phyloP scores from a whole-genome alignment of 2,113 vertebrate genomes.

The Oceanites oceanicus region DNA sequence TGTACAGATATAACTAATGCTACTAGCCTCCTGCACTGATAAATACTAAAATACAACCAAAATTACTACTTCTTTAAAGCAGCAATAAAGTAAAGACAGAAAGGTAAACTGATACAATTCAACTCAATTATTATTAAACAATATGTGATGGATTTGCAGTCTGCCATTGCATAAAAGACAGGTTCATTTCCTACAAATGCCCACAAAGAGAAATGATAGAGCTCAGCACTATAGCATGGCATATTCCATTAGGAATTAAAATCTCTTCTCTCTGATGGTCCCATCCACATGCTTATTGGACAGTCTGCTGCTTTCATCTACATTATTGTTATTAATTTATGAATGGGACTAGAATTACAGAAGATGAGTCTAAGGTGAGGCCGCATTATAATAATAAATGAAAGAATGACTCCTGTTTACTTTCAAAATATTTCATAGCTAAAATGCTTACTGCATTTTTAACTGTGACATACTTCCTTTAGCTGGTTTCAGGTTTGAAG shows the following conservation, averaged over 20 bases:
- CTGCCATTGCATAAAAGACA: conserved; percentile 9
- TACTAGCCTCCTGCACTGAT: not conserved
- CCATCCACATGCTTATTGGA: conserved; percentile 68
- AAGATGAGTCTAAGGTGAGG: conserved; percentile 67
- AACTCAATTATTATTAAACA: conserved; percentile 37
- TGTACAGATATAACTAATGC: too few relatives aligned
- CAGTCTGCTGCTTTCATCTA: conserved; percentile 67
- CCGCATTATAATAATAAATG: conserved; percentile 76
- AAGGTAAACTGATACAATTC: not conserved
- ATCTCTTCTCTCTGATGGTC: conserved; percentile 62
- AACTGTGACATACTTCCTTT: conserved; percentile 82
- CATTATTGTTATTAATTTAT: conserved; percentile 76
- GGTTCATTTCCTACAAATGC: conserved; percentile 58
- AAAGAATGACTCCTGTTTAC: conserved; percentile 75
- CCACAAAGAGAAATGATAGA: conserved; percentile 48
- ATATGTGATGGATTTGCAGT: conserved; percentile 23
- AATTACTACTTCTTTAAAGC: not conserved
- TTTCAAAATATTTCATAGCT: conserved; percentile 66
- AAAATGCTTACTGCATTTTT: conserved; percentile 80
- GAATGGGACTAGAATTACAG: conserved; percentile 67
- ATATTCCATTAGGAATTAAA: conserved; percentile 63
- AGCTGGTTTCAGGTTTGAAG: conserved; percentile 83
- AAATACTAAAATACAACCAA: not conserved
- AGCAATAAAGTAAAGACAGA: not conserved
- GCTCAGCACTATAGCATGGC: conserved; percentile 9